Evolutionary conservation across 1,140 invertebrate genomes (phyloP).

Genomic region (Bombus polaris): DNA sequence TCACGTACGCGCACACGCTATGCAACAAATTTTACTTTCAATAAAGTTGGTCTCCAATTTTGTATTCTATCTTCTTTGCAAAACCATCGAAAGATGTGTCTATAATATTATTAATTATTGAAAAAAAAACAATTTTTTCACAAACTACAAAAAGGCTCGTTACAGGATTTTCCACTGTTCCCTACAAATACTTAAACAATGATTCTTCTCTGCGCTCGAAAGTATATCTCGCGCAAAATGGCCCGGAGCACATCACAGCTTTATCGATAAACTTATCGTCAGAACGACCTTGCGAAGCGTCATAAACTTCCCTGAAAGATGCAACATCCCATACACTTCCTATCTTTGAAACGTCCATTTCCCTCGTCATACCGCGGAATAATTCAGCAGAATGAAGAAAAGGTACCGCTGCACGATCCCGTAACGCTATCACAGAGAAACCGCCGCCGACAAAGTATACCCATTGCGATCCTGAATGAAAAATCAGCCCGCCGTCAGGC

Average conservation of each 20-base stretch:
- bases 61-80: no score
- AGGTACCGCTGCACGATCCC: not conserved
- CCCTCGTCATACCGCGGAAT: not conserved
- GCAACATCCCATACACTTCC: not conserved
- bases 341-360: not conserved
- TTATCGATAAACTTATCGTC: not conserved
- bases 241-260: not conserved
- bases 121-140: no score
- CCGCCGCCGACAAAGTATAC: not conserved
- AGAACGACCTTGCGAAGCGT: not conserved
- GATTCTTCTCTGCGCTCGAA: not conserved
- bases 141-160: no score
- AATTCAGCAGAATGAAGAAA: not conserved
- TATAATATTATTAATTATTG: no score
- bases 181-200: not conserved
- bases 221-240: not conserved
- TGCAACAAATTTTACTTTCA: no score
- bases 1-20: no score
- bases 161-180: not conserved
- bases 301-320: not conserved
- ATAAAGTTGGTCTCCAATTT: no score
- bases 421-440: constrained; percentile 2
- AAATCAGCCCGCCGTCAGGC: not conserved
- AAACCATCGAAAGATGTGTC: no score
- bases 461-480: not conserved